A percentile compares a stretch with the other conserved stretches of the same genome.
Evolutionary conservation across 1,140 invertebrate genomes (phyloP).

Genomic region (Sycophila sp.): DNA sequence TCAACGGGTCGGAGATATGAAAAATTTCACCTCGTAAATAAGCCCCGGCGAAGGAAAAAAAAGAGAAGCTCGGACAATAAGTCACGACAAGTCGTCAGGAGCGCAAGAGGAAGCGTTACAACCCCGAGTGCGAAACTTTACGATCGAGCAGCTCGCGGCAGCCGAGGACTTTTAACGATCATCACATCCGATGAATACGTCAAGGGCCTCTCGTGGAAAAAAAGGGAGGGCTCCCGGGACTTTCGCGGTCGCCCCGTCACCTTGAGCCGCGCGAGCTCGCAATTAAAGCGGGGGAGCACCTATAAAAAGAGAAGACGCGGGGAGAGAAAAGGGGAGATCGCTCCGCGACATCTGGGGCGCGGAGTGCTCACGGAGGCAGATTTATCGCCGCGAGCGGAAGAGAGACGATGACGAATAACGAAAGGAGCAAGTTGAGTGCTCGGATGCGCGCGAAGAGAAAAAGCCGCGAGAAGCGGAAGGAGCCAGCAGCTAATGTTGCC

Average conservation of each 20-base stretch:
- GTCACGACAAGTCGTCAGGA: neutral
- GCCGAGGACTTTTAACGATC: slow-evolving; percentile 20
- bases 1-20: no score
- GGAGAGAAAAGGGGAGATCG: neutral
- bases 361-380: slow-evolving; percentile 26
- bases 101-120: neutral
- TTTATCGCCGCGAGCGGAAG: slow-evolving; percentile 41
- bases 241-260: slow-evolving; percentile 20
- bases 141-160: neutral
- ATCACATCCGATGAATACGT: slow-evolving; percentile 16
- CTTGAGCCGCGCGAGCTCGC: slow-evolving; percentile 1
- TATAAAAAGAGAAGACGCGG: slow-evolving; percentile 6
- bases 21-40: no score
- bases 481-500: no score
- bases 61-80: neutral
- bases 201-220: no score
- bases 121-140: slow-evolving; percentile 2
- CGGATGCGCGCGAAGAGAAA: neutral
- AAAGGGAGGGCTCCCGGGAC: no score
- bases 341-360: slow-evolving; percentile 41
- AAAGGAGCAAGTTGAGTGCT: slow-evolving; percentile 29
- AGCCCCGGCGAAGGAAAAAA: neutral
- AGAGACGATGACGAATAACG: slow-evolving; percentile 49
- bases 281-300: neutral
- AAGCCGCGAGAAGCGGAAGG: neutral